Evolutionary conservation across 2,888 invertebrate species (phyloP).

Genomic region (Macaria liturata): DNA sequence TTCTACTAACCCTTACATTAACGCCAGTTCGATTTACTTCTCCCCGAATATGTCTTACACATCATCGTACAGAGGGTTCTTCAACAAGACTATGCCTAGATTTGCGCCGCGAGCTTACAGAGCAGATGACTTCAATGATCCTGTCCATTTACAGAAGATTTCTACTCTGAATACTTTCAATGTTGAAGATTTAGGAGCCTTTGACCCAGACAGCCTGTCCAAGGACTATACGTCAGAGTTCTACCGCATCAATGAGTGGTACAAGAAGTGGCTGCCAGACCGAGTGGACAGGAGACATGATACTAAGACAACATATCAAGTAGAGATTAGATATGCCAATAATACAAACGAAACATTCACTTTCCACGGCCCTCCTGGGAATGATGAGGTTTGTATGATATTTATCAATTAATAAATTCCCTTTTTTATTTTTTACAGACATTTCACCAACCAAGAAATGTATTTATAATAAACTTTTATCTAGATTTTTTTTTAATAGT

Average conservation of each 20-base stretch:
- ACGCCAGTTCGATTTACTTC: slow-evolving; percentile 96
- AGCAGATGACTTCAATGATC: slow-evolving; percentile 97
- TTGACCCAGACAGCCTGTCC: slow-evolving; percentile 89
- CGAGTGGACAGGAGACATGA: slow-evolving; percentile 91
- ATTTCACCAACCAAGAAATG: too few species aligned
- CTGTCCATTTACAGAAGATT: slow-evolving; percentile 95
- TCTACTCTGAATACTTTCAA: slow-evolving; percentile 97
- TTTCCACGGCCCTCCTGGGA: slow-evolving; percentile 96
- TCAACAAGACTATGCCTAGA: slow-evolving; percentile 96
- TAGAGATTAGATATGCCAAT: slow-evolving; percentile 96
- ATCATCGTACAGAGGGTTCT: slow-evolving; percentile 96
- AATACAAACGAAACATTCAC: slow-evolving; percentile 98
- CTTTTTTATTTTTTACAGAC: too few species aligned
- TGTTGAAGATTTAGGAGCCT: slow-evolving; percentile 93
- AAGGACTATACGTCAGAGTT: slow-evolving; percentile 95
- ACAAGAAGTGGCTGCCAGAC: slow-evolving; percentile 95
- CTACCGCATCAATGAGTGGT: slow-evolving; percentile 97
- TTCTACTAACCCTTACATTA: slow-evolving; percentile 94
- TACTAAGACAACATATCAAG: slow-evolving; percentile 95
- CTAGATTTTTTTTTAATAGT: too few species aligned
- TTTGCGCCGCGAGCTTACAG: slow-evolving; percentile 97
- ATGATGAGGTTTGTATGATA: slow-evolving; percentile 87
- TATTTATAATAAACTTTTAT: too few species aligned
- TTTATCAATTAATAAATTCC: too few species aligned
- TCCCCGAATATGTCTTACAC: slow-evolving; percentile 97